A percentile compares a stretch with the other conserved stretches of the same genome.
Evolutionary conservation across 2,113 vertebrate species (phyloP).

Genomic region (Tragelaphus buxtoni): DNA sequence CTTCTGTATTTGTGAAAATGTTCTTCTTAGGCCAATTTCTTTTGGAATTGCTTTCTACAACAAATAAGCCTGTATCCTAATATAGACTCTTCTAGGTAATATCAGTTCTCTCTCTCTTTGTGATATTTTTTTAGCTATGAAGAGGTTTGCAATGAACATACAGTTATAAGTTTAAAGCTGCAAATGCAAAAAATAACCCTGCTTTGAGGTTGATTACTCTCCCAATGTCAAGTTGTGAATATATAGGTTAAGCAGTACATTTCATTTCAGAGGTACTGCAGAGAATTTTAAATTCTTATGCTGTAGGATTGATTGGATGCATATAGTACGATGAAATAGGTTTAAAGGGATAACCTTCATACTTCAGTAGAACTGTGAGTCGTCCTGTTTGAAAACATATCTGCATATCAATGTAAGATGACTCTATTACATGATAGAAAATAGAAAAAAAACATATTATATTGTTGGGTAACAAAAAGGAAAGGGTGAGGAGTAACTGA

Average conservation of each 20-base stretch:
- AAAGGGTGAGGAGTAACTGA: not conserved
- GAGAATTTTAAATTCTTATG: not conserved
- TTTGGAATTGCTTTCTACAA: not conserved
- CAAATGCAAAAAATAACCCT: conserved; percentile 2
- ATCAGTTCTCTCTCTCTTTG: not conserved
- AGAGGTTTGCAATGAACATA: not conserved
- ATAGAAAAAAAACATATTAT: not conserved
- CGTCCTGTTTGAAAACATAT: not conserved
- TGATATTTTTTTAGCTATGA: not conserved
- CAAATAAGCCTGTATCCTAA: not conserved
- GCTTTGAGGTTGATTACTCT: conserved; percentile 1
- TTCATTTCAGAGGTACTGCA: not conserved
- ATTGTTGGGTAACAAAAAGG: not conserved
- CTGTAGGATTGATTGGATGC: not conserved
- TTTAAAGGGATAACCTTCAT: not conserved
- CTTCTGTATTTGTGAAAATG: not conserved
- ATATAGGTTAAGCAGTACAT: not conserved
- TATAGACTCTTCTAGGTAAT: not conserved
- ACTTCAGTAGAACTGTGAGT: not conserved
- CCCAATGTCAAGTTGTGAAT: not conserved
- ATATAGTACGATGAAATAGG: not conserved
- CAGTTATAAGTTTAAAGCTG: conserved; percentile 23
- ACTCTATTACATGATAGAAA: not conserved
- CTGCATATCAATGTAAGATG: not conserved
- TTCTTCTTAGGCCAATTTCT: not conserved